phyloP scores from a whole-genome alignment of 2,888 invertebrate genomes.

The Leptopilina drosophilae region DNA sequence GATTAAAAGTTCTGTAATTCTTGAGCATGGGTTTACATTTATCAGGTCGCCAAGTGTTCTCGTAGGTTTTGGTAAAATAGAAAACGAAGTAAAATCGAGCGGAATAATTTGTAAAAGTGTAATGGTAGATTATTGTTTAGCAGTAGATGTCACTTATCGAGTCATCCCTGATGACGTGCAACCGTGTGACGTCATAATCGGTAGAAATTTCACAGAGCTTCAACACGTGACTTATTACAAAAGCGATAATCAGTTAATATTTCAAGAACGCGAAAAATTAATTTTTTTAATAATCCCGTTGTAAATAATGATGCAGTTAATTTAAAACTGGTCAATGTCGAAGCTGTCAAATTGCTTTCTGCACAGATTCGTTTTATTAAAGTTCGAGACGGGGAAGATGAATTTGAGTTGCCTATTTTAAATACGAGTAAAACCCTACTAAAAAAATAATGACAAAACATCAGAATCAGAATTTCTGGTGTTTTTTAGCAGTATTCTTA shows the following conservation, averaged over 20 bases:
- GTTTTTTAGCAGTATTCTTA: no score
- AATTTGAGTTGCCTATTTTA: not conserved
- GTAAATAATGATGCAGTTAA: not conserved
- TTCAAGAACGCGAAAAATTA: slow-evolving; percentile 2
- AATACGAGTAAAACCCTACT: not conserved
- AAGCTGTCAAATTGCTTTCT: not conserved
- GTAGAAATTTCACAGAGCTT: slow-evolving; percentile 42
- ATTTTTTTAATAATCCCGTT: not conserved
- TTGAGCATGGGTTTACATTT: not conserved
- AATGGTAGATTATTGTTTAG: not conserved
- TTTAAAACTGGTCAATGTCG: not conserved
- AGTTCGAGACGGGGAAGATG: not conserved
- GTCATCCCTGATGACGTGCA: slow-evolving; percentile 43
- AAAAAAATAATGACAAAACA: no score
- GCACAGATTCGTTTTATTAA: not conserved
- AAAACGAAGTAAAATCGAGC: not conserved
- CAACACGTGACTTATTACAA: slow-evolving; percentile 36
- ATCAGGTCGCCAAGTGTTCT: not conserved
- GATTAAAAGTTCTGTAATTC: not conserved
- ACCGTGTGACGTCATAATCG: slow-evolving; percentile 42
- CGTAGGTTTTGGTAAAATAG: not conserved
- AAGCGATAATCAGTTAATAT: slow-evolving; percentile 24
- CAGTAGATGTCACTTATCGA: slow-evolving; percentile 15
- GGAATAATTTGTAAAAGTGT: not conserved
- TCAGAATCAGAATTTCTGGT: no score